Base-by-base conservation (phyloP, 2,888 invertebrate genomes). In the Itoplectis maculator region DNA sequence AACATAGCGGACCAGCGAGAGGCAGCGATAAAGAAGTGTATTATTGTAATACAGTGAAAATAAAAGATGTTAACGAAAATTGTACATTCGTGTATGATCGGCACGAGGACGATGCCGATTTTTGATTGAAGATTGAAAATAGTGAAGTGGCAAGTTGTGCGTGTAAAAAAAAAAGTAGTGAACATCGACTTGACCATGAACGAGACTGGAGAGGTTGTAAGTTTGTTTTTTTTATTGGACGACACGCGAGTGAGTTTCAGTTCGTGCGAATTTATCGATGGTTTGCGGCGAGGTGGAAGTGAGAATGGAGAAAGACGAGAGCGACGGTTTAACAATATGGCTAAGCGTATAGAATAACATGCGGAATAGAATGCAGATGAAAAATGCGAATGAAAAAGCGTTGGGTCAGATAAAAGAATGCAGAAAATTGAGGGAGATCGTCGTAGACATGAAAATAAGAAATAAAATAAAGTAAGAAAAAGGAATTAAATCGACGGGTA, bases 171-270 rank as follows among this genome's bases (percentile, higher is more conserved):
- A 69, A 80, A 74, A 35, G 54, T 49, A 72, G 63, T 45, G 69
- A 65, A 81, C 69, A 83, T 79, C 75, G 82, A 82, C 79, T 80
- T 80, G 81, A 81, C 79, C 83, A 69, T 74, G 76, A 81, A 80
- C 83, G 83, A 77, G 66, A 51, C 20, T 69, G 49, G 29, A n/a
- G 61, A 5, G 40, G 59, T 23, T 15, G 56, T 63, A 11, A 47
- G 61, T 69, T 56, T 76, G 61, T 66, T 54, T 54, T 63, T 18
- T 72, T 75, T n/a, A 45, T 56, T 68, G 18, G n/a, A 81, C 56
- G 45, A 77, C 35, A 40, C 47, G 51, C 54, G 15, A 8, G 45
- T 68, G 68, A 68, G 47, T 65, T 65, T 37, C 37, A 70, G 54
- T 29, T 54, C n/a, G 13, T 56, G 23, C n/a, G 23, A 37, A 49